Evolutionary conservation across 2,113 vertebrate genomes (phyloP).

Genomic region (Proteles cristata): DNA sequence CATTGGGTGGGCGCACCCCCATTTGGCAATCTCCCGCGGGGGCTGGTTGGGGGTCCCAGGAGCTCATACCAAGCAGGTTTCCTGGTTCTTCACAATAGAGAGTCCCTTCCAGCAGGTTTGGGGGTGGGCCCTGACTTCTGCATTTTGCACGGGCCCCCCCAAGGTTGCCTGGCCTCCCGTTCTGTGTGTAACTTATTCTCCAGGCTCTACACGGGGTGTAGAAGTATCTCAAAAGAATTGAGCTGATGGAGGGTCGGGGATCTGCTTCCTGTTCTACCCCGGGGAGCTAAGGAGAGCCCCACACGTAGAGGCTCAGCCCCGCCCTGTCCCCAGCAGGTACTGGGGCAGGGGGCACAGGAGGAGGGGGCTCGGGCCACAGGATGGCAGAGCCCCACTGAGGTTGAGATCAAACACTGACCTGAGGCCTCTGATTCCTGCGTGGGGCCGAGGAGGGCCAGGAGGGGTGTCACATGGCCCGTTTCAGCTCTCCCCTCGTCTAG

Average conservation of each 20-base stretch:
- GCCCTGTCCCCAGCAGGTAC: background rate
- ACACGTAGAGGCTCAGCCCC: fast-evolving
- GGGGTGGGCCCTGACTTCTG: background rate
- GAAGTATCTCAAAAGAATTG: background rate
- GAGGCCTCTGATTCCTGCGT: background rate
- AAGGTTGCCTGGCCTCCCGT: background rate
- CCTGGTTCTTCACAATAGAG: background rate
- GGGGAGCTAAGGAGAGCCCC: background rate
- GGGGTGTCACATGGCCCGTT: background rate
- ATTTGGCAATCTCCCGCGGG: fast-evolving
- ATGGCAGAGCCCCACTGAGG: background rate
- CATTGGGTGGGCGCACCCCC: background rate
- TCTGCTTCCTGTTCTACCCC: background rate
- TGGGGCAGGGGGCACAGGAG: background rate
- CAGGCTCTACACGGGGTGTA: background rate
- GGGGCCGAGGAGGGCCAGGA: background rate
- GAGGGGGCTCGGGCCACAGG: background rate
- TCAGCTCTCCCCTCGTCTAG: background rate
- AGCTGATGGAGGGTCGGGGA: background rate
- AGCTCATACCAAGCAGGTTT: background rate
- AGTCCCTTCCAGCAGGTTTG: background rate
- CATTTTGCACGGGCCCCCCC: background rate
- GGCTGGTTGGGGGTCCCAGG: fast-evolving
- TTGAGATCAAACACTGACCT: constrained; percentile 65
- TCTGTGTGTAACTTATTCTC: background rate